Conservation (phyloP, 2,888 invertebrate species). For the Hedychridium roseum region DNA sequence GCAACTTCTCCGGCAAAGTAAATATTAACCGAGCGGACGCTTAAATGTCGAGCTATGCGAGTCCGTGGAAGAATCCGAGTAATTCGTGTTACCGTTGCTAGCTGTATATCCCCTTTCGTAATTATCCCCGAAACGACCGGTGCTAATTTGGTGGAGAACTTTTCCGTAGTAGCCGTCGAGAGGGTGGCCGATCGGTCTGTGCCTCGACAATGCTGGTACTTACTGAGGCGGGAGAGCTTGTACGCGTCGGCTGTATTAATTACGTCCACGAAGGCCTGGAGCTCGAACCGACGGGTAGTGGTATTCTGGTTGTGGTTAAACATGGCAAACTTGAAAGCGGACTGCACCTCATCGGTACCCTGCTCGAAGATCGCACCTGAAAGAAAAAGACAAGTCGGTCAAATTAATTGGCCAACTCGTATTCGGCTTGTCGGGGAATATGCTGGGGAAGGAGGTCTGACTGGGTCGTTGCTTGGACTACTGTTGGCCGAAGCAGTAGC, state of each 20-base stretch:
- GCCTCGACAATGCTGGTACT: too few species aligned
- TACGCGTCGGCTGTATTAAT: slow-evolving; percentile 94
- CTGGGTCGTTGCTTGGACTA: slow-evolving; percentile 26
- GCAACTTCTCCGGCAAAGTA: too few species aligned
- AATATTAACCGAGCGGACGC: too few species aligned
- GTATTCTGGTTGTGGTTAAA: slow-evolving; percentile 86
- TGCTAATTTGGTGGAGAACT: too few species aligned
- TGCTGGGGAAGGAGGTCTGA: slow-evolving; percentile 28
- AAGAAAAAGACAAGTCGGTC: slow-evolving; percentile 39
- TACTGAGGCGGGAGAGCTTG: slow-evolving; percentile 89
- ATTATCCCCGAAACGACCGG: too few species aligned
- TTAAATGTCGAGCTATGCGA: too few species aligned
- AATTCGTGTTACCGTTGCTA: too few species aligned
- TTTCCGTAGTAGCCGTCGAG: too few species aligned
- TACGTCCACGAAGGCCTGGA: slow-evolving; percentile 89
- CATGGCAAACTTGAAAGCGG: slow-evolving; percentile 92
- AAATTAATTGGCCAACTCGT: not conserved
- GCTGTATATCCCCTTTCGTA: not conserved
- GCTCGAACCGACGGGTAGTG: slow-evolving; percentile 80
- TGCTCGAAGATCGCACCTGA: slow-evolving; percentile 92
- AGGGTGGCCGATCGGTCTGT: too few species aligned
- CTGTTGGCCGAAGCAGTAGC: slow-evolving; percentile 21
- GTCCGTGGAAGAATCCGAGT: too few species aligned
- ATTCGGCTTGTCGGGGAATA: not conserved
- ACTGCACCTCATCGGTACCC: slow-evolving; percentile 90